Percentiles rank a stretch among this genome's conserved stretches.
These are phyloP conservation scores for Xanthorhoe spadicearia DNA, from an alignment of 2,888 invertebrate species.

Conservation along the genomic window DNA sequence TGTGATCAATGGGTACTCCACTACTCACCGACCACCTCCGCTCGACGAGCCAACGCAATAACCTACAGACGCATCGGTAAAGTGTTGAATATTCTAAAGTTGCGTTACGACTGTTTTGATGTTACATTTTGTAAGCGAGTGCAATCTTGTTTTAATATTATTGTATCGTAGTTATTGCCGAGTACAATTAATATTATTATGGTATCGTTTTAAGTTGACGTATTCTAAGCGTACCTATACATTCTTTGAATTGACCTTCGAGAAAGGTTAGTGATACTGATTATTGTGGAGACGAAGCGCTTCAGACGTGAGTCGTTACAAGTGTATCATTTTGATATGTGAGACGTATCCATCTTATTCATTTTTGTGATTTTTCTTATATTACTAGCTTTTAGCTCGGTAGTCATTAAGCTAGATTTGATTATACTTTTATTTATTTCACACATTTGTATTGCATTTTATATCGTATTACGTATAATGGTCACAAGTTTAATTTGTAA, in stretches of 20 bases:
- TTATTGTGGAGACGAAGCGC: conserved; percentile 69
- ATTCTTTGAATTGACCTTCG: conserved; percentile 84
- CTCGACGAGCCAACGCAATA: conserved; percentile 66
- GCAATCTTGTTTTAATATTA: conserved; percentile 67
- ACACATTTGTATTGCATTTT: conserved; percentile 50
- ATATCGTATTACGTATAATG: conserved; percentile 52
- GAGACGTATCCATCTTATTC: conserved; percentile 66
- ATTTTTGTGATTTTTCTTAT: conserved; percentile 79
- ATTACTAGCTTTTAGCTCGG: conserved; percentile 76
- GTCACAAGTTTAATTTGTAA: conserved; percentile 67
- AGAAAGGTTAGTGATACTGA: conserved; percentile 84
- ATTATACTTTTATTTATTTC: conserved; percentile 73
- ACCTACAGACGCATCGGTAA: conserved; percentile 69
- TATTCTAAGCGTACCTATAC: conserved; percentile 83
- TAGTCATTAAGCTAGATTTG: conserved; percentile 81
- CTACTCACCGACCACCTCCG: conserved; percentile 66
- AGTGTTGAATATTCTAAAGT: conserved; percentile 80
- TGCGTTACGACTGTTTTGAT: conserved; percentile 64
- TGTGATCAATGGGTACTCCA: conserved; percentile 68
- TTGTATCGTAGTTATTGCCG: conserved; percentile 72
- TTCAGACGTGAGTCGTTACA: conserved; percentile 66
- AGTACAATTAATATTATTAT: conserved; percentile 74
- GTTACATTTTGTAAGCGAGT: conserved; percentile 66
- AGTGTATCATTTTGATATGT: conserved; percentile 68
- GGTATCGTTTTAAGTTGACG: conserved; percentile 75